These are phyloP conservation scores for Anguilla pacifica DNA, from an alignment of 2,797 vertebrate genomes.

Conservation along the genomic window DNA sequence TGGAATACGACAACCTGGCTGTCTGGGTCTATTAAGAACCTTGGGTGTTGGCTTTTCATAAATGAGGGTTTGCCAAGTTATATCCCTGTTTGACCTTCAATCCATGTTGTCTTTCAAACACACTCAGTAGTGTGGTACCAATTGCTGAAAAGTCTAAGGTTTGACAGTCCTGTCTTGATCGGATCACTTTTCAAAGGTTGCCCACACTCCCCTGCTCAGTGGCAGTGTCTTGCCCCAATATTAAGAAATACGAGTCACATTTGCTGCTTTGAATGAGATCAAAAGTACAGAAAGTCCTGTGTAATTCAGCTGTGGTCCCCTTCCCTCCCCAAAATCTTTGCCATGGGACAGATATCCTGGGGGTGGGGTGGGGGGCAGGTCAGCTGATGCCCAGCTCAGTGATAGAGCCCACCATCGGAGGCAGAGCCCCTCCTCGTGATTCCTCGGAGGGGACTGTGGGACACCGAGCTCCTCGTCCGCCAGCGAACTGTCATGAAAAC, in stretches of 20 bases:
- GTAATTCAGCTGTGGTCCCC: conserved; percentile 8
- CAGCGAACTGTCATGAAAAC: conserved; percentile 66
- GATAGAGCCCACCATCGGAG: conserved; percentile 69
- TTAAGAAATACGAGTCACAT: neutral
- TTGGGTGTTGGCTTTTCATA: neutral
- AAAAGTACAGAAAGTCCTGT: conserved; percentile 13
- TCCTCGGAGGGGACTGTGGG: conserved; percentile 70
- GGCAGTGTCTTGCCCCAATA: neutral
- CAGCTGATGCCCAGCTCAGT: neutral
- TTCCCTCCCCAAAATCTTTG: conserved; percentile 26
- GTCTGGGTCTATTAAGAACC: neutral
- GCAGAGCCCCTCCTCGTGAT: conserved; percentile 70
- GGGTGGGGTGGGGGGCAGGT: neutral
- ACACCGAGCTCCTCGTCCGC: conserved; percentile 73
- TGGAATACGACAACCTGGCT: neutral
- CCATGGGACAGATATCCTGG: conserved; percentile 2
- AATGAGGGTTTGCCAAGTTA: neutral
- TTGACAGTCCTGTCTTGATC: neutral
- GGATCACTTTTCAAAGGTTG: neutral
- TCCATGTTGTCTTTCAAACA: neutral
- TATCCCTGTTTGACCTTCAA: neutral
- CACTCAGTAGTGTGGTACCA: neutral
- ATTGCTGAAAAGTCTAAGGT: neutral
- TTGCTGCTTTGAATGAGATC: conserved; percentile 1
- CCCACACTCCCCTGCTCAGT: neutral